Base-by-base conservation (phyloP, 2,797 vertebrate genomes). In the Sebastes taczanowskii region DNA sequence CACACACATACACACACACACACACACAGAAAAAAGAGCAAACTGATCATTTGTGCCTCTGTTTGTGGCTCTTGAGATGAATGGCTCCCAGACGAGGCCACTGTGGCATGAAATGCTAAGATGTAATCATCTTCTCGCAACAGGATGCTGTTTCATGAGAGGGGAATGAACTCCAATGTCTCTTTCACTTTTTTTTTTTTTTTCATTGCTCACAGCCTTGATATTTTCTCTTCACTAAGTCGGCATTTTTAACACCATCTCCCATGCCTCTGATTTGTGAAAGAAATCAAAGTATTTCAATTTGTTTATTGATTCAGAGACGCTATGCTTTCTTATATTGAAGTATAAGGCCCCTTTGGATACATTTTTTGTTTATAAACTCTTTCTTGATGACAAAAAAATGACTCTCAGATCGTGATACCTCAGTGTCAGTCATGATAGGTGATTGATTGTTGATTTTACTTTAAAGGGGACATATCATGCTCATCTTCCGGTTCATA, bases 41-140 rank as follows among this genome's bases (percentile, higher is more conserved):
- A 89, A 86, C 49, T 11, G 77, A 89, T 91, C 83, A 83, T 86
- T 85, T 81, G 90, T 89, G 81, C 62, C 64, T 71, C 32, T 84
- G 71, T 88, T 74, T 79, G 80, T 80, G 76, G 79, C 86, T 91
- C 76, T 77, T 38, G 80, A 88, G 87, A 91, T 91, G 84, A 92
- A 89, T 91, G 67, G 56, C 58, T 66, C 84, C 64, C 80, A 82
- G 86, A 84, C 65, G 71, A 87, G 77, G 68, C 78, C 85, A 88
- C 82, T 87, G 84, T 94, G 84, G 83, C 78, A 74, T 89, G 90
- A 92, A 90, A 90, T 78, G 65, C 82, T 78, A 77, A 78, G 82
- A 88, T 90, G 86, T 87, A 93, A 91, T 93, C 87, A 84, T 92
- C 86, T 82, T 77, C 76, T 85, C 69, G 30, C 87, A 88, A 85